These are phyloP conservation scores for Rotaria sp. DNA, from an alignment of 2,888 invertebrate genomes.

Conservation along the genomic window DNA sequence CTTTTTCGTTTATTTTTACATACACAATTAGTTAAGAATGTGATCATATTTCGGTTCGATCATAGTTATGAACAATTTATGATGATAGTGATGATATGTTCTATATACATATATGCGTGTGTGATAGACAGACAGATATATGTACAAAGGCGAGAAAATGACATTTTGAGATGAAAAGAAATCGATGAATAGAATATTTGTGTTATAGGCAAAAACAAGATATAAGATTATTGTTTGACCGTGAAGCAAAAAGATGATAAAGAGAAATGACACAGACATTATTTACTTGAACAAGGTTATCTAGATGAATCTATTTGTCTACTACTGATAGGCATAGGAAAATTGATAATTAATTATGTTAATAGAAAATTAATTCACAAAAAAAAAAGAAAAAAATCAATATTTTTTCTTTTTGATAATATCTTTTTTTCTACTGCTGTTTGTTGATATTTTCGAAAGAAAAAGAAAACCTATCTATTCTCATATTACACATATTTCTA, in stretches of 20 bases:
- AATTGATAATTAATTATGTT: not conserved
- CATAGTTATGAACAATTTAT: not conserved
- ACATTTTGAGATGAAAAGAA: slow-evolving; percentile 15
- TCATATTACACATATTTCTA: not conserved
- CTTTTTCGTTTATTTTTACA: not conserved
- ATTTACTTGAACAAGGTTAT: slow-evolving; percentile 5
- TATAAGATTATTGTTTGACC: not conserved
- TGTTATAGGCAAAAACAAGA: not conserved
- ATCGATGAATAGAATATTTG: not conserved
- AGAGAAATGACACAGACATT: not conserved
- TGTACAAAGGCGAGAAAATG: not conserved
- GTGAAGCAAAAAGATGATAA: not conserved
- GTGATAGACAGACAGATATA: not conserved
- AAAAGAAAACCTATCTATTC: not conserved
- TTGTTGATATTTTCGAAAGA: not conserved
- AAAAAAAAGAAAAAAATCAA: not conserved
- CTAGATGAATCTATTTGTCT: not conserved
- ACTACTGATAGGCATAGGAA: not conserved
- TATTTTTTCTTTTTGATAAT: not conserved
- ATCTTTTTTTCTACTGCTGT: not conserved
- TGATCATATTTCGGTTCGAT: slow-evolving; percentile 10
- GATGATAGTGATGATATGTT: not conserved
- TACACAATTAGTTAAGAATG: not conserved
- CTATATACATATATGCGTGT: not conserved
- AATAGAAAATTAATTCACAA: slow-evolving; percentile 5